Percentiles rank a stretch among this genome's conserved stretches.
Evolutionary conservation across 2,888 invertebrate genomes (phyloP).

Genomic region (Tipula unca): DNA sequence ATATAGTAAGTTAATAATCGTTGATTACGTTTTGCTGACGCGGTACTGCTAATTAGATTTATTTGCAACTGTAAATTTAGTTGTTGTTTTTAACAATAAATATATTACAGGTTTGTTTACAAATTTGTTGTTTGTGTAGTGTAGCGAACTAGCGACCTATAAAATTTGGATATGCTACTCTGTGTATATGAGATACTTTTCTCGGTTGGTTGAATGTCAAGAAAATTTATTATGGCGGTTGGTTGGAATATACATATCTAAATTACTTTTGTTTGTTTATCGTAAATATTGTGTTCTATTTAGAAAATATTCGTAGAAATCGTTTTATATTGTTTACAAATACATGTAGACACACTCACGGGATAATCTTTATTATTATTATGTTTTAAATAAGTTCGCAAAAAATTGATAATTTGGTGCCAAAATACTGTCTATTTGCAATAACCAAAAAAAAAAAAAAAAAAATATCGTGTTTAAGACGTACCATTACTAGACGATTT

Average conservation of each 20-base stretch:
- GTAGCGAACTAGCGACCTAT: neutral
- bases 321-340: neutral
- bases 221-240: neutral
- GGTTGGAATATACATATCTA: neutral
- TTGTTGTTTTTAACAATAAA: neutral
- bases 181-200: neutral
- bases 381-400: neutral
- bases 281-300: neutral
- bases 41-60: neutral
- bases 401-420: neutral
- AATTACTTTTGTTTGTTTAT: neutral
- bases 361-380: neutral
- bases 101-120: neutral
- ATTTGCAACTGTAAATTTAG: neutral
- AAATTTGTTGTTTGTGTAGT: neutral
- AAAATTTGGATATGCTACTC: neutral
- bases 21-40: neutral
- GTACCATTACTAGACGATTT: neutral
- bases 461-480: neutral
- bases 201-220: neutral
- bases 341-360: neutral
- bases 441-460: neutral
- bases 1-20: neutral
- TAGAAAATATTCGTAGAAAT: neutral
- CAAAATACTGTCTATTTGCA: conserved; percentile 14